phyloP scores from a whole-genome alignment of 2,113 vertebrate species.

The Solenodon paradoxus region DNA sequence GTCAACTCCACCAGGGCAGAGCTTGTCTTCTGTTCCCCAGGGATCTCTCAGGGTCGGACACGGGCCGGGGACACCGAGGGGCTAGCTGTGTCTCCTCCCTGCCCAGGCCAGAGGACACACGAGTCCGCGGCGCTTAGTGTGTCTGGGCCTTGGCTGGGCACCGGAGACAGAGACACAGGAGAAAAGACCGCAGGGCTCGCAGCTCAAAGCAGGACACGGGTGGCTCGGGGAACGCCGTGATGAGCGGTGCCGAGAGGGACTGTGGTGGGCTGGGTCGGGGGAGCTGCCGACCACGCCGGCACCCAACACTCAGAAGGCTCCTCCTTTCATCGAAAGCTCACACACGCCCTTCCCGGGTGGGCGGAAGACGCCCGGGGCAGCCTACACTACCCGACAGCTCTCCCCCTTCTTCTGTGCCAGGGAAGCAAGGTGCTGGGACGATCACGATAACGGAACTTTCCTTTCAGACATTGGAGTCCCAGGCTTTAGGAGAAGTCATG shows the following conservation, averaged over 20 bases:
- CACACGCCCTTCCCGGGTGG: background rate
- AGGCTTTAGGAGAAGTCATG: background rate
- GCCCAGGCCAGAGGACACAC: too few species aligned
- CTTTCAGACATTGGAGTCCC: background rate
- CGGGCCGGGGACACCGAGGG: background rate
- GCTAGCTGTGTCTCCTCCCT: too few species aligned
- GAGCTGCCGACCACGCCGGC: background rate
- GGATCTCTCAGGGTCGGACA: background rate
- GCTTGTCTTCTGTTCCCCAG: background rate
- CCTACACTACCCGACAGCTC: background rate
- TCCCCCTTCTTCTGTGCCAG: background rate
- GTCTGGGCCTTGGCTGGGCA: background rate
- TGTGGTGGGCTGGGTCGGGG: background rate
- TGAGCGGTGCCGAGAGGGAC: background rate
- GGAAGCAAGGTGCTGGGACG: background rate
- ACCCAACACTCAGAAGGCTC: background rate
- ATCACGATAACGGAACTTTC: background rate
- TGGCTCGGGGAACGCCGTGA: too few species aligned
- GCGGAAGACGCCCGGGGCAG: background rate
- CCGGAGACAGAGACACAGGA: too few species aligned
- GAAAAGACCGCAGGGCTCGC: rapidly evolving
- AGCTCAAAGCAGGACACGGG: background rate
- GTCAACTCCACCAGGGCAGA: background rate
- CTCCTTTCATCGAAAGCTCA: background rate
- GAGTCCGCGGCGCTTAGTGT: too few species aligned